Evolutionary conservation across 2,888 invertebrate species (phyloP).

Genomic region (Spicauda simplicius): DNA sequence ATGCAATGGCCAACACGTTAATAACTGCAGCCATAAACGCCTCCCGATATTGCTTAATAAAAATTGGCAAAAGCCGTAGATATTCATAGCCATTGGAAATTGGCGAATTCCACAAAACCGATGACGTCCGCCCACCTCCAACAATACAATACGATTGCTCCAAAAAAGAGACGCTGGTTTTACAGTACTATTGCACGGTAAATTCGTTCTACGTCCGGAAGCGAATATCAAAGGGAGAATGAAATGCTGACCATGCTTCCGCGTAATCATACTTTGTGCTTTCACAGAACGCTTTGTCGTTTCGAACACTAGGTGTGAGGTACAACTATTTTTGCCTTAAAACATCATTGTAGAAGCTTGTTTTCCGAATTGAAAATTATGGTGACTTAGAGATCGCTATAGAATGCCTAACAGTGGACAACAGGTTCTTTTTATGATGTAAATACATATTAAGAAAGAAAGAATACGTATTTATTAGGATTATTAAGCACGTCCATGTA

Average conservation of each 20-base stretch:
- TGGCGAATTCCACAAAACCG: conserved; percentile 35
- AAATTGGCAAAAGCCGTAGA: neutral
- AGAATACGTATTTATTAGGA: no score
- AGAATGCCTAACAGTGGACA: no score
- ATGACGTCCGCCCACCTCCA: conserved; percentile 29
- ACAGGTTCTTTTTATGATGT: no score
- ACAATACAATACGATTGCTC: conserved; percentile 31
- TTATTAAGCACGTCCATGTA: no score
- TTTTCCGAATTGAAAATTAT: no score
- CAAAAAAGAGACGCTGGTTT: conserved; percentile 27
- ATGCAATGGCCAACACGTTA: neutral
- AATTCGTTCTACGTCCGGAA: conserved; percentile 23
- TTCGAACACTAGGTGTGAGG: no score
- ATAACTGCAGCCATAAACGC: neutral
- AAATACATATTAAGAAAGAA: no score
- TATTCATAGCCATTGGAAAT: conserved; percentile 29
- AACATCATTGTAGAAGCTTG: no score
- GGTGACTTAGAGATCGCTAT: no score
- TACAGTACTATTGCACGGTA: conserved; percentile 25
- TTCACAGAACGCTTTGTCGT: neutral
- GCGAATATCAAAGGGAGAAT: conserved; percentile 30
- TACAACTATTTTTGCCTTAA: no score
- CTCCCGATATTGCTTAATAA: neutral
- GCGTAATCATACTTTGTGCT: conserved; percentile 12
- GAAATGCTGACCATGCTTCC: conserved; percentile 21